These are phyloP conservation scores for Brachyptera putata DNA, from an alignment of 2,888 invertebrate genomes.

Conservation along the genomic window DNA sequence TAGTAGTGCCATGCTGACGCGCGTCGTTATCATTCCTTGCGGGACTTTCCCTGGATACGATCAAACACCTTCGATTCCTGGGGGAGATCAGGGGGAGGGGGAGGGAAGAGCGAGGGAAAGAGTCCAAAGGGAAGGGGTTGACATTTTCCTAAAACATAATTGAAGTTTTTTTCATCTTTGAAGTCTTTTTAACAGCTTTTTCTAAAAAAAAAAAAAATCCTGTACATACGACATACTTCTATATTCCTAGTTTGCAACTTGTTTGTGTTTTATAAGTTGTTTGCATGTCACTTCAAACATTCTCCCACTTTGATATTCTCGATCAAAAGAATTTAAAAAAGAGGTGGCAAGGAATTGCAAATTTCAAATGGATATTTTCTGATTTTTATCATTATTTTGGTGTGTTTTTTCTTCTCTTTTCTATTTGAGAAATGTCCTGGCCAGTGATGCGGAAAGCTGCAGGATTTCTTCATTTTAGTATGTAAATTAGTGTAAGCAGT, in stretches of 20 bases:
- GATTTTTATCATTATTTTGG: constrained; percentile 7
- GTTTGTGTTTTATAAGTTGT: constrained; percentile 3
- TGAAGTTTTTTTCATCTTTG: constrained; percentile 13
- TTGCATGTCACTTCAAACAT: constrained; percentile 17
- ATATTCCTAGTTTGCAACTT: constrained; percentile 15
- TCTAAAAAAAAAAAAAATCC: too few species aligned
- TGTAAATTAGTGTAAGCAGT: constrained; percentile 12
- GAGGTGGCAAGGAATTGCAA: constrained; percentile 13
- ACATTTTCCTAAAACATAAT: constrained; percentile 4
- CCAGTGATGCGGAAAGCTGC: neutral
- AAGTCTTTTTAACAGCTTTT: constrained; percentile 14
- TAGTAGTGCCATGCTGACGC: too few species aligned
- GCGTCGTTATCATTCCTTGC: too few species aligned
- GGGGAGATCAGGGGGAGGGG: neutral
- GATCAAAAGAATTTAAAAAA: constrained; percentile 18
- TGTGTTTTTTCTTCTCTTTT: constrained; percentile 6
- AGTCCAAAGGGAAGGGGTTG: too few species aligned
- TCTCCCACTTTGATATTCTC: constrained; percentile 8
- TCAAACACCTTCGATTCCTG: neutral
- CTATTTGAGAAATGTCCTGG: neutral
- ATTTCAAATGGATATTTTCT: constrained; percentile 10
- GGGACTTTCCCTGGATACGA: too few species aligned
- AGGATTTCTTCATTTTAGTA: constrained; percentile 18
- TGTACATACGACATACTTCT: too few species aligned
- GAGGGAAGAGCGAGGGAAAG: neutral